phyloP scores from a whole-genome alignment of 2,888 invertebrate genomes.

The Tenthredo amoena region DNA sequence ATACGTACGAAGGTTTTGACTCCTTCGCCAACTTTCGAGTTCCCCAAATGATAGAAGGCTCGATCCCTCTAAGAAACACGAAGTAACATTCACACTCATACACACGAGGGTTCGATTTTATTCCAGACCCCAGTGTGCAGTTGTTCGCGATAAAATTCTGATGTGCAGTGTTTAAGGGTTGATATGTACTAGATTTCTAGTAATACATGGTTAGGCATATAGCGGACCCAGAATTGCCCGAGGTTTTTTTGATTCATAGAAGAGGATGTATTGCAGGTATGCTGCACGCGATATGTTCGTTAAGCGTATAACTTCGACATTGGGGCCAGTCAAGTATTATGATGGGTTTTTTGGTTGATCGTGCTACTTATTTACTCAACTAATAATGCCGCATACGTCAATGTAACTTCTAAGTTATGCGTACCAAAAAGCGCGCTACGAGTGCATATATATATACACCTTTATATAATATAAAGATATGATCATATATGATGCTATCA shows the following conservation, averaged over 20 bases:
- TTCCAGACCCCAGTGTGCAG: background rate
- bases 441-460: background rate
- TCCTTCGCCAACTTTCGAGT: background rate
- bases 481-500: background rate
- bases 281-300: conserved; percentile 36
- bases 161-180: background rate
- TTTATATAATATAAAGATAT: background rate
- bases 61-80: too few relatives aligned
- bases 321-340: background rate
- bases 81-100: too few relatives aligned
- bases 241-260: background rate
- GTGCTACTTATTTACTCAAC: background rate
- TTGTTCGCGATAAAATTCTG: background rate
- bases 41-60: too few relatives aligned
- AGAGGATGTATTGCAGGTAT: background rate
- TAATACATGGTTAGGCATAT: background rate
- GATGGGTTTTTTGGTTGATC: background rate
- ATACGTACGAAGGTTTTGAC: too few relatives aligned
- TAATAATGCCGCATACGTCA: background rate
- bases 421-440: background rate
- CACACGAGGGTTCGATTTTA: too few relatives aligned
- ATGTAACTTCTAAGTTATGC: background rate
- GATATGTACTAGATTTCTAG: background rate
- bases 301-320: background rate
- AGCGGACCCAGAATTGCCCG: background rate